These are phyloP conservation scores for Drosophila murphyi DNA, from an alignment of 1,140 invertebrate species.

Conservation along the genomic window DNA sequence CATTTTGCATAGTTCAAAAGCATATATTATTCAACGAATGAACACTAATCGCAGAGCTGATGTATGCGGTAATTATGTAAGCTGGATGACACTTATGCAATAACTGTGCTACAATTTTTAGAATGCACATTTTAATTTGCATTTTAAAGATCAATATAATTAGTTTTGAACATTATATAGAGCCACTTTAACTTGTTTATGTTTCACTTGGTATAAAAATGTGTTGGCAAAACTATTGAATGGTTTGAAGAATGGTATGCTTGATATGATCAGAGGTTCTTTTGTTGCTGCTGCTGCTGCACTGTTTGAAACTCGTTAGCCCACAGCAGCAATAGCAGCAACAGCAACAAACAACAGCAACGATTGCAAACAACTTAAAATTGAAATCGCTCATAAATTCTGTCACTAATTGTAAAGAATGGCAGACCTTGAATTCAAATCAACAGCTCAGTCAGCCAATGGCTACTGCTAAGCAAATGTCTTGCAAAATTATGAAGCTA, in stretches of 20 bases:
- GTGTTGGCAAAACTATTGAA: slow-evolving; percentile 8
- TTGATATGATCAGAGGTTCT: slow-evolving; percentile 39
- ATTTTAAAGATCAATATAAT: neutral
- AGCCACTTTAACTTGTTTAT: neutral
- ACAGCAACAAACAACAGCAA: slow-evolving; percentile 6
- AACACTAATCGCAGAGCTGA: slow-evolving; percentile 59
- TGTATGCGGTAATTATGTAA: slow-evolving; percentile 68
- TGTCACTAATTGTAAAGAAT: slow-evolving; percentile 80
- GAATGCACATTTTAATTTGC: neutral
- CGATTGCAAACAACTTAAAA: slow-evolving; percentile 64
- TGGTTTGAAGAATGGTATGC: slow-evolving; percentile 37
- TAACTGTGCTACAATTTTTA: neutral
- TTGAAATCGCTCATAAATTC: slow-evolving; percentile 82
- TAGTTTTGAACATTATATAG: neutral
- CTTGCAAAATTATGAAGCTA: slow-evolving; percentile 75
- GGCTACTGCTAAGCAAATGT: slow-evolving; percentile 73
- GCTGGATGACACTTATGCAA: slow-evolving; percentile 45
- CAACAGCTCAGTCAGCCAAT: slow-evolving; percentile 57
- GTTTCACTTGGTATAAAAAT: neutral
- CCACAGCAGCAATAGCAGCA: slow-evolving; percentile 37
- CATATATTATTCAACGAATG: slow-evolving; percentile 57
- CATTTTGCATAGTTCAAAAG: slow-evolving; percentile 18
- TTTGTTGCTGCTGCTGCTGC: slow-evolving; percentile 29
- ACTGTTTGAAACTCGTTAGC: slow-evolving; percentile 60
- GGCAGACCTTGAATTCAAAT: slow-evolving; percentile 75